Evolutionary conservation across 2,113 vertebrate genomes (phyloP).

Genomic region (Callocephalon fimbriatum): DNA sequence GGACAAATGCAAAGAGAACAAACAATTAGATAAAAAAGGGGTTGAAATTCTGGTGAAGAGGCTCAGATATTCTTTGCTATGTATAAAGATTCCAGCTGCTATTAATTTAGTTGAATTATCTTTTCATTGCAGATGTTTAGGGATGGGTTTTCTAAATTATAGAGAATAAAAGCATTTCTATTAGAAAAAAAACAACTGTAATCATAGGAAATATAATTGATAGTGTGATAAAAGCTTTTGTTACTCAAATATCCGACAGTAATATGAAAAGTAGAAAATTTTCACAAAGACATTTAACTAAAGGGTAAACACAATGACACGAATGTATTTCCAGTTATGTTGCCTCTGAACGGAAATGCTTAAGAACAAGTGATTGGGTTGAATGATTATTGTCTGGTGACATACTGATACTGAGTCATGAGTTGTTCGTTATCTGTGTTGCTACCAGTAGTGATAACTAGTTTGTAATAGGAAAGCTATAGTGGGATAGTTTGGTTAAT

Average conservation of each 20-base stretch:
- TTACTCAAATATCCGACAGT: background rate
- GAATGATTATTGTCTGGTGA: background rate
- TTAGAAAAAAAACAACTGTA: background rate
- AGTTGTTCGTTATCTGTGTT: background rate
- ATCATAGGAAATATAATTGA: background rate
- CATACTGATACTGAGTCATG: background rate
- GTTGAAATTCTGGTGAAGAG: background rate
- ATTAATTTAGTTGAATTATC: conserved; percentile 20
- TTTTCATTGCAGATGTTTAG: conserved; percentile 18
- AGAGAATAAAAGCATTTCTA: background rate
- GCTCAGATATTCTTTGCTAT: background rate
- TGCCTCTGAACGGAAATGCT: background rate
- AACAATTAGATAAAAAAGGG: background rate
- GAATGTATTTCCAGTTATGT: background rate
- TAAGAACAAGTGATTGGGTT: background rate
- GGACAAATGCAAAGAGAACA: background rate
- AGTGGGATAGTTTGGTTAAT: background rate
- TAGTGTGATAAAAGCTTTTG: background rate
- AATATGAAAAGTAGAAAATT: background rate
- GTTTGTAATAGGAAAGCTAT: background rate
- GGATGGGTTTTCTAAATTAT: background rate
- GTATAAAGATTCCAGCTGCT: conserved; percentile 3
- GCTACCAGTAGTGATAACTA: background rate
- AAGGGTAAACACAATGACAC: background rate
- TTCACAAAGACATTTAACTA: background rate